Percentiles rank a stretch among this genome's conserved stretches.
Evolutionary conservation across 2,113 vertebrate genomes (phyloP).

Genomic region (Brachirus orientalis): DNA sequence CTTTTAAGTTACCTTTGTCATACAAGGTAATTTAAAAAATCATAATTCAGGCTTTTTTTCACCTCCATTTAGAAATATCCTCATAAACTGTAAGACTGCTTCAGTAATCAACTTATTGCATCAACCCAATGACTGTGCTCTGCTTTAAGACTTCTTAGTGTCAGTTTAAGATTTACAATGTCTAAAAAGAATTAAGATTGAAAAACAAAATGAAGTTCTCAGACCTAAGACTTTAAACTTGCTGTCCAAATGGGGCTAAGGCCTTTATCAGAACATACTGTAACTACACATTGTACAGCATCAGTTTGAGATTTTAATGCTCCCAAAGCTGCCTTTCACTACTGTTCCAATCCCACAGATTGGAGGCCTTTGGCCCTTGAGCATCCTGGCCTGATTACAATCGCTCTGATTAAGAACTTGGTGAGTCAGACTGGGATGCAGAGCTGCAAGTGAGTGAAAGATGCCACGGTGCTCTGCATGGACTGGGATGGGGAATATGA

Average conservation of each 20-base stretch:
- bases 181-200: slow-evolving; percentile 77
- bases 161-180: slow-evolving; percentile 82
- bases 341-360: slow-evolving; percentile 83
- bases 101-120: slow-evolving; percentile 72
- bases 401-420: slow-evolving; percentile 90
- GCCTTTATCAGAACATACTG: slow-evolving; percentile 76
- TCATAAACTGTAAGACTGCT: slow-evolving; percentile 74
- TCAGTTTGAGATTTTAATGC: slow-evolving; percentile 92
- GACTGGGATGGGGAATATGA: slow-evolving; percentile 65
- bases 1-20: slow-evolving; percentile 22
- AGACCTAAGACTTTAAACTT: slow-evolving; percentile 80
- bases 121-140: slow-evolving; percentile 64
- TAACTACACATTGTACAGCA: slow-evolving; percentile 80
- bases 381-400: slow-evolving; percentile 96
- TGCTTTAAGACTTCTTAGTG: slow-evolving; percentile 84
- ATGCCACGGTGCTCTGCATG: slow-evolving; percentile 42
- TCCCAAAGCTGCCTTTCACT: slow-evolving; percentile 87
- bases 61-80: slow-evolving; percentile 37
- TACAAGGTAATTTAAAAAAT: slow-evolving; percentile 36
- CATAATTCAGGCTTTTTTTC: slow-evolving; percentile 43
- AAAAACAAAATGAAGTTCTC: slow-evolving; percentile 69
- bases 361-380: slow-evolving; percentile 90
- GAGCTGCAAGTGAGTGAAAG: slow-evolving; percentile 79
- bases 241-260: slow-evolving; percentile 75
- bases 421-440: slow-evolving; percentile 90